Evolutionary conservation across 1,140 invertebrate genomes (phyloP), one percentile per base, ranked within the genome.

Genomic region (Sycobia sp.): DNA sequence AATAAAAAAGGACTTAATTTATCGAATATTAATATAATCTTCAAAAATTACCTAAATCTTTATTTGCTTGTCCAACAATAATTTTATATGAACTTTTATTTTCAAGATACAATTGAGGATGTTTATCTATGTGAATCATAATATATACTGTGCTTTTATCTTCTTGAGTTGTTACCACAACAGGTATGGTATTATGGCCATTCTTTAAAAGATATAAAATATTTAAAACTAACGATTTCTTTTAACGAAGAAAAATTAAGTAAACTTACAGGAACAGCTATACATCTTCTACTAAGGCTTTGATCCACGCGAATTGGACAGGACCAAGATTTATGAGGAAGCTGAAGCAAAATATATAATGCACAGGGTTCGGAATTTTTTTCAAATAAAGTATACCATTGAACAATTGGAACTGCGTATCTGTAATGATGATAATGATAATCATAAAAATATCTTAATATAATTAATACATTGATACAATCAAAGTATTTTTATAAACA

Each of bases 101-200:
- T 64, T 85, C 79, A 23, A 87, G 77, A 7, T 82, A 68, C 14
- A 87, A 64, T 62, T 86, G 84, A 18, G 88, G 88, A 72, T 84
- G 78, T 11, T 80, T 68, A 70, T 90, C 87, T 44, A 76, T 69
- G 67, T 86, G 82, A 29, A 88, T 74, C 23, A 85, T 81, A 36
- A 90, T 73, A 62, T 83, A 89, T 0, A 81, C 82, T 43, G 85
- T 83, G 23, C 84, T 84, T 65, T 85, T 83, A 14, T 83, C 79
- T 67, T 86, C 82, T 70, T 84, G 82, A 3, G 77, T 81, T 2
- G 81, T 84, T 10, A 86, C 63, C 0, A 85, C 78, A 9, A 85
- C 63, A 5, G 85, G 83, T 23, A 85, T 65, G 59, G 77, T 72
- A 10, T 36, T 59, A 34, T 68, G 66, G 0, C 67, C 73, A 57